Evolutionary conservation across 2,113 vertebrate species (phyloP), one percentile per base, ranked within the genome.

Genomic region (Salvelinus fontinalis): DNA sequence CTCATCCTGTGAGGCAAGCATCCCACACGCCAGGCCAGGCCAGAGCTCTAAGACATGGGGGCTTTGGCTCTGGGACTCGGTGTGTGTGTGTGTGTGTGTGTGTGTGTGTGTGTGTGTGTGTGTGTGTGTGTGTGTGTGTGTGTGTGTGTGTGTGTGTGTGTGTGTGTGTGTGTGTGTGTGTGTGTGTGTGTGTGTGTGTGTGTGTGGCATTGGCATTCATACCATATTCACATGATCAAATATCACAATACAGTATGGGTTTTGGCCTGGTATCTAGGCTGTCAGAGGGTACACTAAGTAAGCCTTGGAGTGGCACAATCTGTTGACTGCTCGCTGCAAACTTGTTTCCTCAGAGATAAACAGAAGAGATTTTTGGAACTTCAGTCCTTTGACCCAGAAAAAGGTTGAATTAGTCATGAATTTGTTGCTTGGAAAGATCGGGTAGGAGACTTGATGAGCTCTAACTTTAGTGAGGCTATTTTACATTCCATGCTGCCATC

Each of bases 1-100:
- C 71, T 89, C 85, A 88, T 83, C 75, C 22, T 79, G 72, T 87
- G 79, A 89, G 87, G 88, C 83, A 90, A 90, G 75, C 39, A 71
- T 86, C 85, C 89, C 88, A 11, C 3, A 57, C 83, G 83, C 49
- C 4, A 57, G 84, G 83, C 49, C 4, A 54, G 49, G 49, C 11
- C 12, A 51, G 49, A 39, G 39, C 39, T 44, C 39, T 44, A 9
- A 44, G 39, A 44, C 39, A 11, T 11, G 39, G 39, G 39, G 39
- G 39, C 39, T 44, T 39, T 39, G 7, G 34, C 34, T 9, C 39
- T 39, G 39, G 39, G 39, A 39, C 39, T 39, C n/a, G n/a, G 6
- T 39, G 7, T 39, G 31, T 34, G 1, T 31, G 29, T 31, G 29
- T 31, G 29, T 31, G 29, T 31, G 29, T 31, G 5, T 34, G 27